A percentile compares a stretch with the other conserved stretches of the same genome.
These are phyloP conservation scores for Tympanuchus pallidicinctus DNA, from an alignment of 2,113 vertebrate genomes.

Conservation along the genomic window DNA sequence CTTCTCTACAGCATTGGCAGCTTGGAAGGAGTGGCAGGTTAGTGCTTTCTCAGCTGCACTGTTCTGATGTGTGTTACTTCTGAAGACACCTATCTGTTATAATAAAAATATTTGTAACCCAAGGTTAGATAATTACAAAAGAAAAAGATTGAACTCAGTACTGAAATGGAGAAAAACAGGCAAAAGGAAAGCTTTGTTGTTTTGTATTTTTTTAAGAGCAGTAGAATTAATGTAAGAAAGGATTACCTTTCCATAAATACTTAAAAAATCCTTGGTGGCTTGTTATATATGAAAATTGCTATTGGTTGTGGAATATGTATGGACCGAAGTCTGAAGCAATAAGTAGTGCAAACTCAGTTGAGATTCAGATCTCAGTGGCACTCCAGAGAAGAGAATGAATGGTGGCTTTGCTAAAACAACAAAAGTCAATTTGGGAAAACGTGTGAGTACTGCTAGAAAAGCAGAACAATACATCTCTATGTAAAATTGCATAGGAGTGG, in stretches of 20 bases:
- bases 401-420: conserved; percentile 17
- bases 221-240: background rate
- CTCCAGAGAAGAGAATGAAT: conserved; percentile 34
- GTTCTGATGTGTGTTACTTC: conserved; percentile 30
- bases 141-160: conserved; percentile 3
- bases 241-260: background rate
- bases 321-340: conserved; percentile 15
- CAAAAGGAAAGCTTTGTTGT: background rate
- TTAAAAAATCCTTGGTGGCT: background rate
- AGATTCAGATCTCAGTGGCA: background rate
- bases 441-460: conserved; percentile 7
- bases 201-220: background rate
- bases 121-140: conserved; percentile 15
- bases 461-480: background rate
- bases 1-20: background rate
- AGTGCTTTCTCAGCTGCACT: conserved; percentile 11
- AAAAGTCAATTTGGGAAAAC: conserved; percentile 43
- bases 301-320: background rate
- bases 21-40: conserved; percentile 3
- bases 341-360: conserved; percentile 17
- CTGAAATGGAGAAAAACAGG: background rate
- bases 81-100: conserved; percentile 2
- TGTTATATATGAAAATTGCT: background rate
- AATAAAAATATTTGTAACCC: conserved; percentile 30
- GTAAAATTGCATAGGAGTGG: conserved; percentile 24